These are phyloP conservation scores for Deilephila elpenor DNA, from an alignment of 2,888 invertebrate genomes.

Conservation along the genomic window DNA sequence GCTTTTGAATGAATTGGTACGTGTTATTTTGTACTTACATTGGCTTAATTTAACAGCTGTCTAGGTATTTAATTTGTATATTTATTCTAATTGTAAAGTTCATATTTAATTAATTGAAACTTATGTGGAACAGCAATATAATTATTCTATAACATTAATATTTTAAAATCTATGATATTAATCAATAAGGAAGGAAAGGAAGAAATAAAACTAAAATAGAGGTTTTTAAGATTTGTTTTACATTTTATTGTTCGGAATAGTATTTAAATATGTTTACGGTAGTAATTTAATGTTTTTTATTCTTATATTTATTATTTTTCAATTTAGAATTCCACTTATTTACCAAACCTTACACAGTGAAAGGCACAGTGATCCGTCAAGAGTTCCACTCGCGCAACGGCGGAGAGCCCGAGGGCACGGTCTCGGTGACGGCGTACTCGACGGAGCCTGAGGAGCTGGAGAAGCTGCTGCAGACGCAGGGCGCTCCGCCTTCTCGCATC, in stretches of 20 bases:
- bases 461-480: constrained; percentile 67
- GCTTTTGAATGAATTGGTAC: background rate
- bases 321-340: background rate
- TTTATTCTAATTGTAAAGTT: constrained; percentile 1
- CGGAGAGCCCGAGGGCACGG: constrained; percentile 87
- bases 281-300: too few relatives aligned
- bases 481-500: constrained; percentile 68
- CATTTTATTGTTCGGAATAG: too few relatives aligned
- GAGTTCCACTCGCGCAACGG: constrained; percentile 89
- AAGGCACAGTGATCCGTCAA: constrained; percentile 88
- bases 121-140: background rate
- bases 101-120: background rate
- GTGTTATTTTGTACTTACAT: background rate
- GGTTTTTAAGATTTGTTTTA: too few relatives aligned
- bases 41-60: background rate
- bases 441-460: constrained; percentile 85
- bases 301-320: too few relatives aligned
- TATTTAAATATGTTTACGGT: too few relatives aligned
- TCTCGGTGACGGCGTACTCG: constrained; percentile 89
- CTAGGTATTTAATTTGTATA: background rate
- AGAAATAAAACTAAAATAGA: too few relatives aligned
- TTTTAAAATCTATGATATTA: too few relatives aligned
- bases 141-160: too few relatives aligned
- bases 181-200: too few relatives aligned
- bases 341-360: constrained; percentile 78